Evolutionary conservation across 1,140 invertebrate genomes (phyloP).

Genomic region (Musca vetustissima): DNA sequence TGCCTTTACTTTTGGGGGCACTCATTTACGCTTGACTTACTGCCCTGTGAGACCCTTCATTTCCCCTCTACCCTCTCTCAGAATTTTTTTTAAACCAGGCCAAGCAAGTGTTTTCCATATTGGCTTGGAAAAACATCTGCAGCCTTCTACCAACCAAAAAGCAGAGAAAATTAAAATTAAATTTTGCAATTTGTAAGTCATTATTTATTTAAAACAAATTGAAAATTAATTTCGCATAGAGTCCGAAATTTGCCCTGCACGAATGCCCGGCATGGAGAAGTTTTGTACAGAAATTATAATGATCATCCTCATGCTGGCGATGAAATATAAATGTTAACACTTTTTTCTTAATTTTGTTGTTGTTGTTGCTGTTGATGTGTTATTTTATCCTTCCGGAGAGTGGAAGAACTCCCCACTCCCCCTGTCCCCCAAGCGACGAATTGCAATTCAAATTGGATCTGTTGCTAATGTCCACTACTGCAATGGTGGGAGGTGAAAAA

Average conservation of each 20-base stretch:
- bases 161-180: slow-evolving; percentile 50
- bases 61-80: neutral
- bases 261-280: neutral
- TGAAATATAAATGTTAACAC: slow-evolving; percentile 21
- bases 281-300: neutral
- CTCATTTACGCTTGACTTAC: slow-evolving; percentile 2
- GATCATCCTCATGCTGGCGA: neutral
- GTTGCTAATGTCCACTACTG: too few species aligned
- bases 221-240: slow-evolving; percentile 54
- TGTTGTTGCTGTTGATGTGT: neutral
- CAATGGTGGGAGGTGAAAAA: too few species aligned
- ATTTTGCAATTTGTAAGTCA: slow-evolving; percentile 55
- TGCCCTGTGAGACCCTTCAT: neutral
- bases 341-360: neutral
- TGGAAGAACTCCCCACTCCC: too few species aligned
- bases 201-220: slow-evolving; percentile 56
- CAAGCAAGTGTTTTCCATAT: too few species aligned
- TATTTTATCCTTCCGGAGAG: too few species aligned
- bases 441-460: too few species aligned
- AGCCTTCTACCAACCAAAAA: slow-evolving; percentile 4
- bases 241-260: neutral
- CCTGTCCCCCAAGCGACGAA: too few species aligned
- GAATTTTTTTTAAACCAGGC: too few species aligned
- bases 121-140: neutral
- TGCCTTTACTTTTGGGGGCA: too few species aligned